Evolutionary conservation across 2,113 vertebrate genomes (phyloP).

Genomic region (Eleginops maclovinus): DNA sequence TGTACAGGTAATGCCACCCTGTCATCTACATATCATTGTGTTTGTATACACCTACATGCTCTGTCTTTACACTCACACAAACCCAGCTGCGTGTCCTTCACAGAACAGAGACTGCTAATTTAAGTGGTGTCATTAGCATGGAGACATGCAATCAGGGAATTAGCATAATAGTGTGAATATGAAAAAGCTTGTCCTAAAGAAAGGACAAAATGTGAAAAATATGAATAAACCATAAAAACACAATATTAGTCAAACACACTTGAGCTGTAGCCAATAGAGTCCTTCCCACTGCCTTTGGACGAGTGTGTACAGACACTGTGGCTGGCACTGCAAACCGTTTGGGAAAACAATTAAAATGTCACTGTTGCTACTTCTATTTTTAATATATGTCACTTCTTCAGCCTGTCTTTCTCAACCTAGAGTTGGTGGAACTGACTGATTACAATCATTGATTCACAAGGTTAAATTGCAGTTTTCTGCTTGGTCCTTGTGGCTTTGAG

Average conservation of each 20-base stretch:
- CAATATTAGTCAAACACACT: background rate
- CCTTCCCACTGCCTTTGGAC: too few relatives aligned
- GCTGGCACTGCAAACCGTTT: too few relatives aligned
- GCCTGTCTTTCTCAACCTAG: too few relatives aligned
- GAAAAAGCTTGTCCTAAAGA: slow-evolving; percentile 12
- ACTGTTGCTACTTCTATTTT: too few relatives aligned
- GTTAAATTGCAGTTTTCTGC: too few relatives aligned
- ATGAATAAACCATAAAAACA: background rate
- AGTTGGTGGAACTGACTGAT: too few relatives aligned
- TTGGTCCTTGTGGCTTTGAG: too few relatives aligned
- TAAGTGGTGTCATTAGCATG: slow-evolving; percentile 45
- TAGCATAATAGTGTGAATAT: slow-evolving; percentile 36
- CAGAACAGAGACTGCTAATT: slow-evolving; percentile 34
- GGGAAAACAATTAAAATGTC: too few relatives aligned
- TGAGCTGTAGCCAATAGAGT: too few relatives aligned
- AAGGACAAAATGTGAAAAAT: slow-evolving; percentile 6
- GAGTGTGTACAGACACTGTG: too few relatives aligned
- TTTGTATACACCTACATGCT: background rate
- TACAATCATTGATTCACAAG: too few relatives aligned
- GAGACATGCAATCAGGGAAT: slow-evolving; percentile 38
- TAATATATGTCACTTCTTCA: too few relatives aligned
- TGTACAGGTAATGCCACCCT: background rate
- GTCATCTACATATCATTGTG: background rate
- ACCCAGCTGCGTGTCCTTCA: slow-evolving; percentile 46
- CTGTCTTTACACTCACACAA: background rate